Evolutionary conservation across 1,140 invertebrate species (phyloP).

Genomic region (Platyura marginata): DNA sequence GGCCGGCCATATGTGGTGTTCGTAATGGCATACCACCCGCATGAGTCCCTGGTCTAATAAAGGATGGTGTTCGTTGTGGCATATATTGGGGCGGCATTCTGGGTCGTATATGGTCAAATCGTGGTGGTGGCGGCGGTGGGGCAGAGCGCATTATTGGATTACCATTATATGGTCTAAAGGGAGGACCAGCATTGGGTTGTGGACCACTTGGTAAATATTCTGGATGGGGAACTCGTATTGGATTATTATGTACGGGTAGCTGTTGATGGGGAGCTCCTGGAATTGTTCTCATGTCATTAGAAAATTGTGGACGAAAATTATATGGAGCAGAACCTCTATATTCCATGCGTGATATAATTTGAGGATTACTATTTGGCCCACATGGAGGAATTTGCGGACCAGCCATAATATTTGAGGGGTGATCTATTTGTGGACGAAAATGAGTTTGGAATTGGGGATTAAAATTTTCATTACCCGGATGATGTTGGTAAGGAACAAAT

Average conservation of each 20-base stretch:
- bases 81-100: background rate
- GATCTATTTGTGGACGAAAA: background rate
- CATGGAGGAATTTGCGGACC: background rate
- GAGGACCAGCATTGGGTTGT: too few relatives aligned
- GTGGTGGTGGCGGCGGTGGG: background rate
- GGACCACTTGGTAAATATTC: background rate
- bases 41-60: background rate
- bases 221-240: background rate
- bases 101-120: background rate
- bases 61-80: conserved; percentile 1
- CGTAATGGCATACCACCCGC: background rate
- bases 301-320: background rate
- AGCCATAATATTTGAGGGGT: background rate
- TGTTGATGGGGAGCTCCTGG: background rate
- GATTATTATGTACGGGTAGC: background rate
- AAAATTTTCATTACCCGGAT: too few relatives aligned
- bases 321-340: background rate
- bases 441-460: too few relatives aligned
- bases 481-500: too few relatives aligned
- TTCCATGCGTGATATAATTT: background rate
- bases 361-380: background rate
- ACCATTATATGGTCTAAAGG: too few relatives aligned
- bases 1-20: background rate
- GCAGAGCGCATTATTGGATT: background rate
- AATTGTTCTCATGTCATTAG: background rate